A percentile compares a stretch with the other conserved stretches of the same genome.
Conservation (phyloP, 2,113 vertebrate genomes). For the Macquaria australasica region DNA sequence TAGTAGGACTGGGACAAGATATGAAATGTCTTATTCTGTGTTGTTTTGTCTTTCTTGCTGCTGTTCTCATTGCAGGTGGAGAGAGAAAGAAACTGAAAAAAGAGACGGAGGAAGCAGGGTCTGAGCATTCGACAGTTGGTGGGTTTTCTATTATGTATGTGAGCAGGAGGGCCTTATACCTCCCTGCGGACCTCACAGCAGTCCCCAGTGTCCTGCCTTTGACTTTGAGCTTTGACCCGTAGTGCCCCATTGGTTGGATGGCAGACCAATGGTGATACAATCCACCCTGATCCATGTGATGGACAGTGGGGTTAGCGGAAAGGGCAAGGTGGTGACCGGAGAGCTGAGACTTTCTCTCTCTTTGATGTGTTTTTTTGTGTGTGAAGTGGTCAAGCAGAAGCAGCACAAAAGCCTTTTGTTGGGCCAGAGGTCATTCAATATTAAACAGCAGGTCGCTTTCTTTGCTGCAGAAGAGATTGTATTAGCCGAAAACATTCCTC, state of each 20-base stretch:
- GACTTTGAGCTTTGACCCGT: conserved; percentile 68
- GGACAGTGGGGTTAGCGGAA: conserved; percentile 44
- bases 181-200: conserved; percentile 44
- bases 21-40: conserved; percentile 8
- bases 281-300: conserved; percentile 23
- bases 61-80: conserved; percentile 1
- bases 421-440: conserved; percentile 68
- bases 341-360: conserved; percentile 21
- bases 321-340: conserved; percentile 26
- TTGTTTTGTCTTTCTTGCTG: conserved; percentile 1
- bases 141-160: conserved; percentile 76
- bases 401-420: conserved; percentile 70
- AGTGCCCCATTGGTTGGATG: conserved; percentile 16
- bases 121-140: conserved; percentile 49
- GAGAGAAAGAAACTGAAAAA: neutral
- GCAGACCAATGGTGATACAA: conserved; percentile 31
- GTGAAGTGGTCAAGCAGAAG: conserved; percentile 63
- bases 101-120: neutral
- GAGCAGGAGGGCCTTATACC: conserved; percentile 56
- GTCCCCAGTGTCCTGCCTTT: conserved; percentile 50
- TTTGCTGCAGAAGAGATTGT: conserved; percentile 23
- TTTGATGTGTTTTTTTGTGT: conserved; percentile 55
- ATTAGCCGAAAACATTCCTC: neutral
- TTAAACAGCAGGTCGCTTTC: conserved; percentile 64
- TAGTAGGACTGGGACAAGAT: neutral